A percentile compares a stretch with the other conserved stretches of the same genome.
phyloP scores from a whole-genome alignment of 2,888 invertebrate genomes.

The Chesias legatella region DNA sequence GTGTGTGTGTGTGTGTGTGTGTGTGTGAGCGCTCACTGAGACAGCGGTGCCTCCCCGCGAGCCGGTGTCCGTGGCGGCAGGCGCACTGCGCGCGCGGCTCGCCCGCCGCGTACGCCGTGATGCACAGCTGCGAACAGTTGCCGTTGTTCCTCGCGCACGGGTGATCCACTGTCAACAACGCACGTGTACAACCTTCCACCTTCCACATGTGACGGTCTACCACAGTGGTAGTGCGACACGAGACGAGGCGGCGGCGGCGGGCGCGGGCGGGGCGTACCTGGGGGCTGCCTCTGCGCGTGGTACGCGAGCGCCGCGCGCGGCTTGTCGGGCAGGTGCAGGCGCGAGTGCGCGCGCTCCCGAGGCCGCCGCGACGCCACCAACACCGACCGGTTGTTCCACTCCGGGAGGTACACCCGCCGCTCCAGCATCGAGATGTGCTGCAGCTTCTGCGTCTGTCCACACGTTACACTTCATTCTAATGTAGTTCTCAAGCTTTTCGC shows the following conservation, averaged over 20 bases:
- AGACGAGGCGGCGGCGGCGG: too few species aligned
- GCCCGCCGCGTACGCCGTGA: slow-evolving; percentile 78
- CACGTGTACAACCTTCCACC: too few species aligned
- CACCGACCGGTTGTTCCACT: slow-evolving; percentile 84
- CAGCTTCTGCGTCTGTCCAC: slow-evolving; percentile 81
- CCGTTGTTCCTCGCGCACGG: slow-evolving; percentile 85
- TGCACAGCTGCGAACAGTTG: slow-evolving; percentile 88
- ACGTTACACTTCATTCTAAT: too few species aligned
- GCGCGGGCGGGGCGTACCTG: too few species aligned
- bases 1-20: slow-evolving; percentile 18
- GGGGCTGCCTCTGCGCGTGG: slow-evolving; percentile 89
- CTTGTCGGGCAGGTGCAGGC: slow-evolving; percentile 23
- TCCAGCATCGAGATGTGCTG: slow-evolving; percentile 88
- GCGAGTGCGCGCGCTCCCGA: slow-evolving; percentile 14
- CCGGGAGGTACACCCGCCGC: slow-evolving; percentile 86
- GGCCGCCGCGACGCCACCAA: slow-evolving; percentile 63
- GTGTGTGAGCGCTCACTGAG: slow-evolving; percentile 65
- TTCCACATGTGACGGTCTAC: too few species aligned
- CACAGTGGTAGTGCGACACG: too few species aligned
- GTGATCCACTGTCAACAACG: slow-evolving; percentile 77
- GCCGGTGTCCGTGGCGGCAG: slow-evolving; percentile 86
- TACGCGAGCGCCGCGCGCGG: slow-evolving; percentile 85
- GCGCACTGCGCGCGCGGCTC: slow-evolving; percentile 82
- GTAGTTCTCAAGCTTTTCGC: too few species aligned
- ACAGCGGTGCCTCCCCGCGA: slow-evolving; percentile 80